These are phyloP conservation scores for Genyomyrus donnyi DNA, from an alignment of 2,113 vertebrate species.

Conservation along the genomic window DNA sequence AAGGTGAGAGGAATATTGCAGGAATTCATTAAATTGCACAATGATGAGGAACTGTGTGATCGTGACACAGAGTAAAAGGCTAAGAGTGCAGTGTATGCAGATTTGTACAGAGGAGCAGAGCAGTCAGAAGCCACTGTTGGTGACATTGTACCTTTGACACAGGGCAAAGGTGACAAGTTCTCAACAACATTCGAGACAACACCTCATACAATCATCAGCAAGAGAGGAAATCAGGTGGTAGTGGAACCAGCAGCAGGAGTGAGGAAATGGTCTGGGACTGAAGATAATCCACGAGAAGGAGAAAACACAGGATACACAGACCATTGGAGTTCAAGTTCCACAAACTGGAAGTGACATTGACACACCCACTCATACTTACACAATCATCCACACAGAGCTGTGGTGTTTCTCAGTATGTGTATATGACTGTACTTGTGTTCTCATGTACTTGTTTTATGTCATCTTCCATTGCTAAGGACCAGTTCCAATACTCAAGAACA, in stretches of 20 bases:
- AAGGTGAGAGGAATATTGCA: slow-evolving; percentile 23
- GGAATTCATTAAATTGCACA: neutral
- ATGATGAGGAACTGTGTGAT: neutral
- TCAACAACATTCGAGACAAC: neutral
- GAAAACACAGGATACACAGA: too few species aligned
- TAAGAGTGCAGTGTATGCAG: slow-evolving; percentile 19
- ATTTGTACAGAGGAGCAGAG: neutral
- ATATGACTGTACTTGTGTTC: too few species aligned
- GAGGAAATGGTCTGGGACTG: neutral
- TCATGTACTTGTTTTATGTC: too few species aligned
- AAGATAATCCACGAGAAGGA: too few species aligned
- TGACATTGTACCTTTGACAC: neutral
- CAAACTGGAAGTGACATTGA: too few species aligned
- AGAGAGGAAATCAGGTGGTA: neutral
- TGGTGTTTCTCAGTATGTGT: too few species aligned
- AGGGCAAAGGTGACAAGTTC: neutral
- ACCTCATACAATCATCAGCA: neutral
- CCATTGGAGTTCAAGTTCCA: too few species aligned
- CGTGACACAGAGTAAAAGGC: neutral
- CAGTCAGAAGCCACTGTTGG: too few species aligned
- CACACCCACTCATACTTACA: too few species aligned
- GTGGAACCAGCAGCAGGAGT: neutral
- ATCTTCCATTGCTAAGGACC: too few species aligned
- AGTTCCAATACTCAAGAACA: too few species aligned
- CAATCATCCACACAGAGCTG: too few species aligned